Evolutionary conservation across 2,888 invertebrate species (phyloP), one percentile per base, ranked within the genome.

Genomic region (Chymomyza fuscimana): DNA sequence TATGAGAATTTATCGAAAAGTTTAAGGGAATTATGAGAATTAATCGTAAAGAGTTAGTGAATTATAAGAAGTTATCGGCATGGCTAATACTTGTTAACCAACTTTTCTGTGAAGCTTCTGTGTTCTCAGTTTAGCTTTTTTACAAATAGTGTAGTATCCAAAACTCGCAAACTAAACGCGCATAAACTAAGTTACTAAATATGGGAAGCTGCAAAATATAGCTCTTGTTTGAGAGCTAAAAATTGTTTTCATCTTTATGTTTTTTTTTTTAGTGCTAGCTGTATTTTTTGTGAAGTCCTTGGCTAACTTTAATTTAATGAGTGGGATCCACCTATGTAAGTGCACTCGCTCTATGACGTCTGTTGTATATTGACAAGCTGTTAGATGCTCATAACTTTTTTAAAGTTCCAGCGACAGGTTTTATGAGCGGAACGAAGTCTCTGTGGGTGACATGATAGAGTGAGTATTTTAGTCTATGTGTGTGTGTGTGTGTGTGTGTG

Each of bases 201-300:
- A 32, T 32, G 32, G 71, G 61, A 66, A 71, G 68, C 75, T 74
- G 74, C 71, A 73, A 81, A 81, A 83, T 83, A 83, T 86, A 79
- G 71, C 68, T 51, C 70, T 68, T 74, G 75, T 75, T 75, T 70
- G 67, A 67, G 63, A 36, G 72, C 63, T 70, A 73, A 66, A 77
- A 79, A 77, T 82, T 72, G 71, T 74, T 69, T 69, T 64, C 65
- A 52, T 32, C 71, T 52, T 62, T 65, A 66, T n/a, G n/a, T n/a
- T 73, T 67, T 59, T 62, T 56, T 60, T 46, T 29, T 32, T 32
- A 32, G 61, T 16, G 63, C 5, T 10, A 40, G 5, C 12, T 56
- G 54, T 65, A 69, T 73, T 67, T 58, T 58, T 61, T 59, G 36
- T 25, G 46, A 56, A 36, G 22, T 36, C 15, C 62, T 29, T 65